Evolutionary conservation across 2,113 vertebrate species (phyloP), one percentile per base, ranked within the genome.

Genomic region (Microtus ochrogaster): DNA sequence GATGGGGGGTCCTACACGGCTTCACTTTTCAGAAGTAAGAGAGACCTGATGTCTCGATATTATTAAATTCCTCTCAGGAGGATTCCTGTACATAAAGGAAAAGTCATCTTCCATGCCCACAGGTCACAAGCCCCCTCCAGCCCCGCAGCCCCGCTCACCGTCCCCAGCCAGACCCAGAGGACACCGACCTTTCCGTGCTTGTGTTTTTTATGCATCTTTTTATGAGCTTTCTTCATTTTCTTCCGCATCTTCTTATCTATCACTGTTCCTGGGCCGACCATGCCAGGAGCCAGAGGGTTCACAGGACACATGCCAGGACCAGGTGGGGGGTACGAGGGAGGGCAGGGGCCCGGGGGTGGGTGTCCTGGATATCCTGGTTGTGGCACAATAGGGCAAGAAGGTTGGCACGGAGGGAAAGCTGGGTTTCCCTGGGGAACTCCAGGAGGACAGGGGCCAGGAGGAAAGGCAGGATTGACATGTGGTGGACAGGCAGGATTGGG

Each of bases 171-270:
- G 73, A n/a, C 61, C 77, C 73, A 52, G 68, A 74, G 12, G 65
- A 47, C 47, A 47, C 47, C 47, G 47, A 47, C 47, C 47, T 47
- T 99, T 84, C 98, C 98, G 55, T 98, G 97, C 63, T 97, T 98
- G 26, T 98, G 98, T 6, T 95, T 97, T 63, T 97, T 98, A 52
- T 98, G 98, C 4, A 94, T 89, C 90, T 98, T 98, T 92, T 99
- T 99, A 63, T 99, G 98, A 33, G 92, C 98, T 96, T 99, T 99
- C 98, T 99, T 98, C 98, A 98, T 99, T 97, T 98, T 99, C 97
- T 99, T 99, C 95, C 94, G 98, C 97, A 98, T 97, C 98, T 99
- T 99, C 98, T 99, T 99, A 94, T 99, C 94, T 87, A 70, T 93
- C 96, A 98, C 98, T 97, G 97, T 95, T 96, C 98, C 94, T 55